Base-by-base conservation (phyloP, 2,797 vertebrate species). In the Schizopygopsis malacanthus region DNA sequence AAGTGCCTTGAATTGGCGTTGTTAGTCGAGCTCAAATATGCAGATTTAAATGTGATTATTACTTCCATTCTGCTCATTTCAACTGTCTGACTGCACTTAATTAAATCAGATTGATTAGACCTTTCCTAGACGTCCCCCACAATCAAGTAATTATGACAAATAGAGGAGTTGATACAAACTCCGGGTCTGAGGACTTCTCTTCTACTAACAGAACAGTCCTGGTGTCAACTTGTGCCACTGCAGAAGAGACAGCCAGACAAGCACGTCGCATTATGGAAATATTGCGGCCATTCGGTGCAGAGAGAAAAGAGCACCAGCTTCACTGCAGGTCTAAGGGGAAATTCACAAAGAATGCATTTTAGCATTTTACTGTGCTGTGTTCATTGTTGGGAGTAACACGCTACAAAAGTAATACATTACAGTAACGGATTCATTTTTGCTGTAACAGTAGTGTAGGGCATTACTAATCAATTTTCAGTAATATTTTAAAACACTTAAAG, bases 21-120 rank as follows among this genome's bases (percentile, higher is more conserved):
- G 95, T 96, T 96, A 95, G 94, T 94, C 90, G 89, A 94, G 93
- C 94, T 94, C 94, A 95, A 95, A 92, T 85, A 95, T 95, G 94
- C 94, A 95, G 94, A 96, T 95, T 95, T 94, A 94, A 95, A 95
- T 95, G 94, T 95, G 94, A 95, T 95, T 96, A 96, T 96, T 96
- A 96, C 95, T 96, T 95, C 94, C 93, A 95, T 95, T 96, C 94
- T 95, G 94, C 94, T 92, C 95, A 95, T 95, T 96, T 96, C 94
- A 95, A 94, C 94, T 95, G 94, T 95, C 94, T 95, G 94, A 95
- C 94, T 96, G 95, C 94, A 95, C 94, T 96, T 96, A 96, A 96
- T 96, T 96, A 96, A 96, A 96, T 96, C 95, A 94, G 95, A 95
- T 95, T 96, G 95, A 96, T 96, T 96, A 96, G 95, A 96, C 94